A percentile compares a stretch with the other conserved stretches of the same genome.
Conservation (phyloP, 2,888 invertebrate species). For the Laspeyria flexula region DNA sequence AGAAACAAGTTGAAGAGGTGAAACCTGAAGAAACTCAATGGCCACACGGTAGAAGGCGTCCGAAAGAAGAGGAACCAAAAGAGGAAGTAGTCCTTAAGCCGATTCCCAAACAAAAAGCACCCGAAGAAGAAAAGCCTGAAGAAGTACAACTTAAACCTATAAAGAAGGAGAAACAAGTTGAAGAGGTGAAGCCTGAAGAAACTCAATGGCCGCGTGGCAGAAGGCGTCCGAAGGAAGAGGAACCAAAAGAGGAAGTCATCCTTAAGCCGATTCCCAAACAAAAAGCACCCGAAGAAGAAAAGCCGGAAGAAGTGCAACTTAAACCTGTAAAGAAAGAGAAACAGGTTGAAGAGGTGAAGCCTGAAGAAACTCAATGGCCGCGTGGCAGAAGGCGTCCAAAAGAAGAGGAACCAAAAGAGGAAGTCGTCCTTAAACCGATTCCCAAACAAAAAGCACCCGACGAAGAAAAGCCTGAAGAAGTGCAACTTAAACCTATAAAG, state of each 20-base stretch:
- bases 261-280: background rate
- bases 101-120: background rate
- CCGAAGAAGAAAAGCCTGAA: background rate
- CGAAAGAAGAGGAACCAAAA: slow-evolving; percentile 19
- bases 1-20: slow-evolving; percentile 42
- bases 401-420: slow-evolving; percentile 58
- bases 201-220: background rate
- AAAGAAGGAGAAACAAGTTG: background rate
- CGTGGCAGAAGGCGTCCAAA: slow-evolving; percentile 27
- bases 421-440: slow-evolving; percentile 52
- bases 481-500: slow-evolving; percentile 49
- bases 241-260: background rate
- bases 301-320: background rate
- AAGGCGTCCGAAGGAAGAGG: background rate
- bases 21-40: slow-evolving; percentile 47
- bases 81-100: background rate
- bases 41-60: slow-evolving; percentile 31
- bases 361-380: background rate
- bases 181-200: background rate
- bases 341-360: background rate
- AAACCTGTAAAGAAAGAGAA: background rate
- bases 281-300: background rate
- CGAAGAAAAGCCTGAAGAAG: slow-evolving; percentile 54
- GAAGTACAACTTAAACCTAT: background rate
- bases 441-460: slow-evolving; percentile 51